Evolutionary conservation across 2,888 invertebrate species (phyloP).

Genomic region (Drosophila phalerata): DNA sequence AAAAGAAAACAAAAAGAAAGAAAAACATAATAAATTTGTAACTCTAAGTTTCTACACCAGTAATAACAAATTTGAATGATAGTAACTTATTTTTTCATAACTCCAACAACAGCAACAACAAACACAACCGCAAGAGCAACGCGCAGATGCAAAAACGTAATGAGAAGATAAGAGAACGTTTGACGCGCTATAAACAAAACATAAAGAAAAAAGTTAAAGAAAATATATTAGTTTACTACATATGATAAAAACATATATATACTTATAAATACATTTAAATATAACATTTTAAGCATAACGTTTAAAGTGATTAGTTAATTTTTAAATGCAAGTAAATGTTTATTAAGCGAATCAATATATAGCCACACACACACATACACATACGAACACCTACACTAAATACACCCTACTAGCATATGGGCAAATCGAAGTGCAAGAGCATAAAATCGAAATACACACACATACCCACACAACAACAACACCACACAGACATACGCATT

Average conservation of each 20-base stretch:
- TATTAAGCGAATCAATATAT: conserved; percentile 47
- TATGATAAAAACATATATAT: conserved; percentile 59
- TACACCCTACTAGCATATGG: conserved; percentile 51
- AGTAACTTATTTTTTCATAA: conserved; percentile 75
- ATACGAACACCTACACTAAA: conserved; percentile 31
- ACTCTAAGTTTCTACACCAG: conserved; percentile 62
- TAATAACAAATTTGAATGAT: conserved; percentile 65
- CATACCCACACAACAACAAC: conserved; percentile 19
- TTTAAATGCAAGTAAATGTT: conserved; percentile 67
- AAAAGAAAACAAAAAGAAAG: conserved; percentile 44
- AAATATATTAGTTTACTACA: conserved; percentile 48
- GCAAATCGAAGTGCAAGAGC: conserved; percentile 53
- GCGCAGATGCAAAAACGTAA: conserved; percentile 30
- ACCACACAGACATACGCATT: conserved; percentile 62
- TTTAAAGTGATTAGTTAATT: conserved; percentile 74
- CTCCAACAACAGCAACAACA: conserved; percentile 35
- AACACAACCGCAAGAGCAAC: conserved; percentile 39
- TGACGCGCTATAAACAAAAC: conserved; percentile 33
- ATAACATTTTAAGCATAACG: conserved; percentile 59
- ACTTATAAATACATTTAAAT: conserved; percentile 66
- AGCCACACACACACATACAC: conserved; percentile 40
- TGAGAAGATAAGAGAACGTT: conserved; percentile 32
- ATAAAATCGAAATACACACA: conserved; percentile 64
- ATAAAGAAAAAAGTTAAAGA: conserved; percentile 23
- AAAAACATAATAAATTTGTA: conserved; percentile 55